These are phyloP conservation scores for Xenopus tropicalis DNA, from an alignment of 2,113 vertebrate species.

Conservation along the genomic window UCB_Xtro_10.0 CM004444.2:52271501-52272000, in stretches of 20 bases:
- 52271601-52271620: neutral
- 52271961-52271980: no score
- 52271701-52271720: conserved; percentile 7
- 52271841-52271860: no score
- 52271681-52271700: conserved; percentile 10
- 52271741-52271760: conserved; percentile 17
- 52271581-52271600: neutral
- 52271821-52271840: no score
- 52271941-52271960: no score
- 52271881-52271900: no score
- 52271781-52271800: no score
- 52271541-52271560: neutral
- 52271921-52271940: no score
- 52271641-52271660: neutral
- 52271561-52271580: neutral
- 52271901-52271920: no score
- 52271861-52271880: no score
- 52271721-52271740: conserved; percentile 11
- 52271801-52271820: no score
- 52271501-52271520: neutral
- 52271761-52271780: no score
- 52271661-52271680: conserved; percentile 16
- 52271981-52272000: no score
- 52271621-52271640: neutral
- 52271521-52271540: neutral